A percentile compares a stretch with the other conserved stretches of the same genome.
Evolutionary conservation across 2,888 invertebrate genomes (phyloP).

Genomic region (Ernsta delagoae): DNA sequence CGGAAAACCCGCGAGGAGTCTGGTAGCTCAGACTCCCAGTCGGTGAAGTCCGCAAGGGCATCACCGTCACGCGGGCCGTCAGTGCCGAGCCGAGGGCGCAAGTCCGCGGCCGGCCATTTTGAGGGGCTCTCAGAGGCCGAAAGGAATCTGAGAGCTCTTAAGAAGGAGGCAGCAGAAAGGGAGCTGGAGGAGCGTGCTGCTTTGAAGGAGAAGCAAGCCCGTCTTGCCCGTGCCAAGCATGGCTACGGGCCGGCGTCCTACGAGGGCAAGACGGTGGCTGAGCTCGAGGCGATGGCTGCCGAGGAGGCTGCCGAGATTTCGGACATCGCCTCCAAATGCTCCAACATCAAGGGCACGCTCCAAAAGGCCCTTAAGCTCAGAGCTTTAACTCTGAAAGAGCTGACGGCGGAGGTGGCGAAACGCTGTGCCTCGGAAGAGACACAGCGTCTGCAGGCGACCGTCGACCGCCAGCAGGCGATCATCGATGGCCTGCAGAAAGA

Average conservation of each 20-base stretch:
- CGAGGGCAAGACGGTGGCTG: not conserved
- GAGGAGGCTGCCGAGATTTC: too few relatives aligned
- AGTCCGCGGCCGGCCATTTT: not conserved
- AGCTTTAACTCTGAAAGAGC: too few relatives aligned
- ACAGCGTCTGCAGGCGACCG: too few relatives aligned
- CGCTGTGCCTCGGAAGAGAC: too few relatives aligned
- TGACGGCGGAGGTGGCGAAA: too few relatives aligned
- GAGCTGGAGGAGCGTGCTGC: slow-evolving; percentile 4
- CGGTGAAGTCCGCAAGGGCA: not conserved
- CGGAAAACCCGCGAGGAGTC: not conserved
- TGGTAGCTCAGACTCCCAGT: not conserved
- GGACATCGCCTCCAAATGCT: too few relatives aligned
- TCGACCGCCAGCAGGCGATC: too few relatives aligned
- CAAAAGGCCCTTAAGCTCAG: too few relatives aligned
- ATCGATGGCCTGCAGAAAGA: too few relatives aligned
- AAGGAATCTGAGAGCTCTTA: not conserved
- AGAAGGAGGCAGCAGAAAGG: not conserved
- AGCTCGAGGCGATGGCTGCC: not conserved
- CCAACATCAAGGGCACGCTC: too few relatives aligned
- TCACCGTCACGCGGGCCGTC: not conserved
- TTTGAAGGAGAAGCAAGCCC: not conserved
- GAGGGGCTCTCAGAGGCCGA: not conserved
- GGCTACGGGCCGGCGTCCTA: not conserved
- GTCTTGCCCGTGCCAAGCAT: not conserved
- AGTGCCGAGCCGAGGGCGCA: not conserved